phyloP scores from a whole-genome alignment of 2,797 vertebrate species.

The Esox masquinongy region DNA sequence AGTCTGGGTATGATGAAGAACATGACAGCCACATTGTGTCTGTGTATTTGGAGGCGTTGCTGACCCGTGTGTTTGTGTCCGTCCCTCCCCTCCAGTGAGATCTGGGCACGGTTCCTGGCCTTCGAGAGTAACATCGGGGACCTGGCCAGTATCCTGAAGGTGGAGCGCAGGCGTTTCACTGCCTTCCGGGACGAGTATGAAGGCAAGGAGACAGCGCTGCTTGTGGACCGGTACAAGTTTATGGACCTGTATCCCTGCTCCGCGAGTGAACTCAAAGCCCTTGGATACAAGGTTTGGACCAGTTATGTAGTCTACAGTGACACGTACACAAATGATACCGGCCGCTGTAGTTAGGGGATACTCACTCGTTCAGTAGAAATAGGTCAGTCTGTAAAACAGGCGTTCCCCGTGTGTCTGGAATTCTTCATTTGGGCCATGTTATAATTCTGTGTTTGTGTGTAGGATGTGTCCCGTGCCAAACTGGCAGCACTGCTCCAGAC shows the following conservation, averaged over 20 bases:
- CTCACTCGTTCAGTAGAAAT: neutral
- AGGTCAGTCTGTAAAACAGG: neutral
- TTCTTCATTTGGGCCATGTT: neutral
- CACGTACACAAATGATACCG: neutral
- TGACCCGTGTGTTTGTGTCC: neutral
- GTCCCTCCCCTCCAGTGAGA: conserved; percentile 79
- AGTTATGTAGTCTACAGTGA: neutral
- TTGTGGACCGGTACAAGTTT: conserved; percentile 98
- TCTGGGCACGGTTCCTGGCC: conserved; percentile 96
- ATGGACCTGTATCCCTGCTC: conserved; percentile 99
- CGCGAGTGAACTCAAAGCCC: conserved; percentile 93
- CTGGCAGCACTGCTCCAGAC: conserved; percentile 85
- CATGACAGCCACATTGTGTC: neutral
- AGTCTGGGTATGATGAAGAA: conserved; percentile 86
- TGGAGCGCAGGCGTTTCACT: conserved; percentile 93
- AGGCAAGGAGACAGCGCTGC: conserved; percentile 95
- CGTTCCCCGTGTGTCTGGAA: neutral
- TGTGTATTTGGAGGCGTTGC: neutral
- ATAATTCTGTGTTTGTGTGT: conserved; percentile 16
- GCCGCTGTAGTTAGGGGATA: neutral
- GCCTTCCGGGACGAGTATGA: conserved; percentile 98
- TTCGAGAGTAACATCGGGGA: conserved; percentile 99
- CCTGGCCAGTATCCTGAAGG: conserved; percentile 97
- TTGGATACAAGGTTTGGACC: conserved; percentile 91
- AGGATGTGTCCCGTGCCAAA: conserved; percentile 98